Evolutionary conservation across 2,797 vertebrate species (phyloP).

Genomic region (Syndactyla subalaris): DNA sequence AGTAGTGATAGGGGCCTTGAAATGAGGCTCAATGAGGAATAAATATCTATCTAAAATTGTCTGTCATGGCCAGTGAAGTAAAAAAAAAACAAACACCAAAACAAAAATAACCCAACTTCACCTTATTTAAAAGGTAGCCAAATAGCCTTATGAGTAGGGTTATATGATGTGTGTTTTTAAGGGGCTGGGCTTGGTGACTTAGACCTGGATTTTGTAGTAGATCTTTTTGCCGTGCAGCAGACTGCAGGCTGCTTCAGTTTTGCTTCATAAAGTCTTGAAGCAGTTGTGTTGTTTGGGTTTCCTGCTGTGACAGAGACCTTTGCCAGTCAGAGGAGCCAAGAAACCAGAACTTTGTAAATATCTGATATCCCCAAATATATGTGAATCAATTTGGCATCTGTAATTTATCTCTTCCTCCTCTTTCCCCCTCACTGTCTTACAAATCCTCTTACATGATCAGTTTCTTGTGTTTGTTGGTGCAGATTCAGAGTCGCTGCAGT

Average conservation of each 20-base stretch:
- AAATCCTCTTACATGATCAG: not conserved
- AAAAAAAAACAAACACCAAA: not conserved
- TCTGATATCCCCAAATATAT: not conserved
- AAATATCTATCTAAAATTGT: not conserved
- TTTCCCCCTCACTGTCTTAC: not conserved
- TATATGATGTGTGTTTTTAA: not conserved
- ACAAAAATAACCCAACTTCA: not conserved
- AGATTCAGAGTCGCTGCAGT: not conserved
- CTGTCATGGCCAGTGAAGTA: not conserved
- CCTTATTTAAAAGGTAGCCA: not conserved
- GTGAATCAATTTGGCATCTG: not conserved
- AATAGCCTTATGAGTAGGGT: not conserved
- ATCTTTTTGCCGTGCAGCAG: not conserved
- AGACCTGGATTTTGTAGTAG: not conserved
- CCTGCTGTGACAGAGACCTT: not conserved
- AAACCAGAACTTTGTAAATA: not conserved
- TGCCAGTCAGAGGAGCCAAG: not conserved
- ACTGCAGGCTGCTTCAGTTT: not conserved
- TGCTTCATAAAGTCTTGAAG: not conserved
- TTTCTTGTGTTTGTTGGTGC: not conserved
- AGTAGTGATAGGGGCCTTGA: not conserved
- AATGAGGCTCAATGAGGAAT: not conserved
- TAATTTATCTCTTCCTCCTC: not conserved
- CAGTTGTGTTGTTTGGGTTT: not conserved
- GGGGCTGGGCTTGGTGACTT: not conserved